Conservation (phyloP, 2,888 invertebrate genomes). For the Melolontha melolontha region DNA sequence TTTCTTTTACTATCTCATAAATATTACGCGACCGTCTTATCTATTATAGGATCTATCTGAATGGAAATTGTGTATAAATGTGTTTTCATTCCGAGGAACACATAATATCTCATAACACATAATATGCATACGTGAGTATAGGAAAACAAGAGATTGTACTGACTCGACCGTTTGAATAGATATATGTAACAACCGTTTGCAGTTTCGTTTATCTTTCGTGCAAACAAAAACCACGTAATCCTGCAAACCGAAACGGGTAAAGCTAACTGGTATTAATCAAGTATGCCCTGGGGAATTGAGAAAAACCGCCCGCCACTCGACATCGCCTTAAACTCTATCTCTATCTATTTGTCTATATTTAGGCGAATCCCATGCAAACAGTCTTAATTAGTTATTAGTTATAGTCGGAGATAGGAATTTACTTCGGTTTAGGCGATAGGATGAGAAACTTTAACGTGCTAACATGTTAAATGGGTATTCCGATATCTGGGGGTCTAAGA, state of each 20-base stretch:
- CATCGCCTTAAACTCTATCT: constrained; percentile 41
- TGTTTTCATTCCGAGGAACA: too few relatives aligned
- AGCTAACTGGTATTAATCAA: constrained; percentile 60
- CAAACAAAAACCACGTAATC: constrained; percentile 60
- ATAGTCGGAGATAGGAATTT: constrained; percentile 40
- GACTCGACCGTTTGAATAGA: neutral
- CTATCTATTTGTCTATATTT: constrained; percentile 35
- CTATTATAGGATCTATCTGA: too few relatives aligned
- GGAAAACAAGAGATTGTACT: too few relatives aligned
- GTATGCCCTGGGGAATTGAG: constrained; percentile 53
- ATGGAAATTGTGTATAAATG: too few relatives aligned
- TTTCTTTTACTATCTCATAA: too few relatives aligned
- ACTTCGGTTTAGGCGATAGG: neutral
- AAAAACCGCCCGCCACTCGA: constrained; percentile 51
- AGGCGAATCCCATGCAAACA: constrained; percentile 50
- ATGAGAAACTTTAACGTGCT: constrained; percentile 12
- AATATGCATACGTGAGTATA: too few relatives aligned
- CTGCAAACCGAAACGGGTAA: constrained; percentile 55
- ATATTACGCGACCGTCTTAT: too few relatives aligned
- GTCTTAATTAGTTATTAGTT: constrained; percentile 53
- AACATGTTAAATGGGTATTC: neutral
- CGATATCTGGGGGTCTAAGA: too few relatives aligned
- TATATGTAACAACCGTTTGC: constrained; percentile 19
- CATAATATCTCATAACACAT: too few relatives aligned
- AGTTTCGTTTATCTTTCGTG: constrained; percentile 59